Evolutionary conservation across 2,113 vertebrate species (phyloP), one percentile per base, ranked within the genome.

Genomic region (Eleginops maclovinus): DNA sequence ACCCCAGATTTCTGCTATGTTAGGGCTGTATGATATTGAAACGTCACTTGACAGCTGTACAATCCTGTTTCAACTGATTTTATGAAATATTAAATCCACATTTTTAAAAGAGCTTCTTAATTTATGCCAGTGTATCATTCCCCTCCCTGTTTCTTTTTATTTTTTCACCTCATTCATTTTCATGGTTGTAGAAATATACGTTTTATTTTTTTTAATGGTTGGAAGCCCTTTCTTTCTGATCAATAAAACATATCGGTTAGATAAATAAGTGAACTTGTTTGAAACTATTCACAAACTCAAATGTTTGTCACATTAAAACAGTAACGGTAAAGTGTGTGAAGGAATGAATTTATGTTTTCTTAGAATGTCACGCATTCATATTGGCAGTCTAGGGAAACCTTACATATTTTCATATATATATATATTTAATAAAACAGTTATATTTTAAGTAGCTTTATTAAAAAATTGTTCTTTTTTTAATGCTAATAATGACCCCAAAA

Each of bases 161-260:
- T 56, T 71, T 46, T 58, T 65, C 71, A 72, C 85, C 40, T 19
- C 58, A 58, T 66, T 6, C 19, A 21, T 65, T 31, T 13, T 65
- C n/a, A n/a, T n/a, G n/a, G n/a, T 21, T 41, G 40, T 6, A n/a
- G 7, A 15, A 28, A 12, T 28, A 41, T 22, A 1, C 15, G 3
- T 50, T 62, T 21, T 63, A 1, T 0, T 31, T 1, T 4, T 15
- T 9, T 68, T n/a, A n/a, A 4, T 58, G 2, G 22, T 0, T n/a
- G 15, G 7, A 58, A 58, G 22, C 40, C 7, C 31, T 36, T 36
- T 36, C 31, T 36, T 36, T 36, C 31, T 36, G 6, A 36, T 36
- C 31, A 9, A 8, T 36, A 36, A 36, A 36, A 36, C 7, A 36
- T 7, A 36, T 36, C 8, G 15, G 31, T 16, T 3, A 54, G 9